Conservation (phyloP, 2,797 vertebrate genomes). For the Anas acuta region DNA sequence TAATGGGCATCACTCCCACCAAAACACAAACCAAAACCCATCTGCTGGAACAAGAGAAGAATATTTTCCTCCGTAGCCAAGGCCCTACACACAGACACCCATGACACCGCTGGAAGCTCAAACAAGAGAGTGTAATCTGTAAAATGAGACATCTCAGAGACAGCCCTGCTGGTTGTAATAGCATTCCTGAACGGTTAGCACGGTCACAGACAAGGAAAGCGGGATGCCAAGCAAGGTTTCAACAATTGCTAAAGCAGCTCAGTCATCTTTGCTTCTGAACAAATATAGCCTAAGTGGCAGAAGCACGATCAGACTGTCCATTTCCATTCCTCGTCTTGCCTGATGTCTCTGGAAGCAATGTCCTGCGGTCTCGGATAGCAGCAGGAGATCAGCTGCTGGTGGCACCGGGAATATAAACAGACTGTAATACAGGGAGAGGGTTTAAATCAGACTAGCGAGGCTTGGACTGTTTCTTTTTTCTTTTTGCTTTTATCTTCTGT, state of each 20-base stretch:
- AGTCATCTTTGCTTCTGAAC: background rate
- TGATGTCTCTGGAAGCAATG: background rate
- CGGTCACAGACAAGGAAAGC: background rate
- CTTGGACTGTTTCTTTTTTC: background rate
- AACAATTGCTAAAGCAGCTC: background rate
- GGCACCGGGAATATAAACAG: background rate
- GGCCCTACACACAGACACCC: background rate
- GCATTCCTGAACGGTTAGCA: background rate
- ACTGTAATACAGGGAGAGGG: background rate
- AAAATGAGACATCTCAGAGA: background rate
- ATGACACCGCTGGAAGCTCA: background rate
- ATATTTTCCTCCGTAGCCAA: background rate
- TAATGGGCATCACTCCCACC: background rate
- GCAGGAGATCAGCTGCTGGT: background rate
- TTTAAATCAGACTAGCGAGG: background rate
- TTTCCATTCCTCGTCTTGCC: background rate
- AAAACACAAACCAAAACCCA: background rate
- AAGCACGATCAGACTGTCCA: background rate
- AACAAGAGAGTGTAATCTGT: background rate
- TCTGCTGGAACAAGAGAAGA: background rate
- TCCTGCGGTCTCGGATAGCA: background rate
- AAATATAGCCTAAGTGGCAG: background rate
- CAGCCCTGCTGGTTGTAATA: background rate
- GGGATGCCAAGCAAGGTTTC: background rate
- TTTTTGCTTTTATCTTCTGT: background rate